Percentiles rank a stretch among this genome's conserved stretches.
Conservation (phyloP, 2,113 vertebrate genomes). For the Symphodus melops region DNA sequence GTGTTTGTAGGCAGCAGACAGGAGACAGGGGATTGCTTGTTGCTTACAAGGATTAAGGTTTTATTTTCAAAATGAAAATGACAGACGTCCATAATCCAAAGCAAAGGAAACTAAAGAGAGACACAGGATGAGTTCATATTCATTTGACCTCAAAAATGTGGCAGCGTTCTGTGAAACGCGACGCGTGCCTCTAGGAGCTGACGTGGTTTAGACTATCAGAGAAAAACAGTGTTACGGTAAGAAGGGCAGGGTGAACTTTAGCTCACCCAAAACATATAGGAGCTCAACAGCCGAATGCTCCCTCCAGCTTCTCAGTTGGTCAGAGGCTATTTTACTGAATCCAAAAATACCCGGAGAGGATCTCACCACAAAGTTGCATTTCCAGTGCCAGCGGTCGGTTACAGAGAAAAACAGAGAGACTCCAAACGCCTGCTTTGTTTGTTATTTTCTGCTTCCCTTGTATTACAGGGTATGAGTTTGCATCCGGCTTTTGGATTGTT, state of each 20-base stretch:
- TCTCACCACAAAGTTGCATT: conserved; percentile 52
- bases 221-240: conserved; percentile 15
- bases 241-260: conserved; percentile 44
- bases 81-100: conserved; percentile 75
- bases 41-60: conserved; percentile 71
- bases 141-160: conserved; percentile 55
- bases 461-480: conserved; percentile 37
- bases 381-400: conserved; percentile 28
- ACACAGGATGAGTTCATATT: conserved; percentile 49
- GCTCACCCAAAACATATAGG: conserved; percentile 37
- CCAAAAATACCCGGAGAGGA: conserved; percentile 49
- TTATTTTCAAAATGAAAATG: conserved; percentile 74
- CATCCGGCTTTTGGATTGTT: conserved; percentile 54
- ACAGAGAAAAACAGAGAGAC: conserved; percentile 3
- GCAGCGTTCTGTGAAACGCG: conserved; percentile 17
- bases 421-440: conserved; percentile 51
- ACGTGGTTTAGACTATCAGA: conserved; percentile 21
- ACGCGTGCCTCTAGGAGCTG: conserved; percentile 19
- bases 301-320: conserved; percentile 28
- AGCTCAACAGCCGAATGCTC: conserved; percentile 34
- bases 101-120: conserved; percentile 62
- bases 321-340: conserved; percentile 43
- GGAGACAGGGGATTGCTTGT: conserved; percentile 59
- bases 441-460: conserved; percentile 7
- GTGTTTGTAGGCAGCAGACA: conserved; percentile 33